Percentiles rank a stretch among this genome's conserved stretches.
Conservation (phyloP, 2,797 vertebrate genomes). For the Limnodromus scolopaceus region DNA sequence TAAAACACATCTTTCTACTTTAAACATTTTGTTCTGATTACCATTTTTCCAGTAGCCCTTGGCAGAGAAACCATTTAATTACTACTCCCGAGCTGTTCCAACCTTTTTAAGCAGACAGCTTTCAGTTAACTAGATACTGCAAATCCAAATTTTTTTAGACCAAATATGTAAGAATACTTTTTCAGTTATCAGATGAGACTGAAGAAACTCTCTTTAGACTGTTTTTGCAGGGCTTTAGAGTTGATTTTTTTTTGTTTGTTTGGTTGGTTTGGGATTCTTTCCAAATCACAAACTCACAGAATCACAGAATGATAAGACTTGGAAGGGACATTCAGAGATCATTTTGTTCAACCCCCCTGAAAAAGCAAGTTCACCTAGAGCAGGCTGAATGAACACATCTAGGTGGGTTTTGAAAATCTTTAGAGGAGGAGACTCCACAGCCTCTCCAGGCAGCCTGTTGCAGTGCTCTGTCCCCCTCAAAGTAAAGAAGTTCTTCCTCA, state of each 20-base stretch:
- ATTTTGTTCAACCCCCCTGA: not conserved
- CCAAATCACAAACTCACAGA: not conserved
- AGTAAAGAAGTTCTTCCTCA: not conserved
- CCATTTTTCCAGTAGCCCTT: not conserved
- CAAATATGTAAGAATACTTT: not conserved
- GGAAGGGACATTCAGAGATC: not conserved
- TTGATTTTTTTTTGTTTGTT: not conserved
- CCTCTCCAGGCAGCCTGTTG: not conserved
- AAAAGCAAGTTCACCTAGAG: not conserved
- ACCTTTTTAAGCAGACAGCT: not conserved
- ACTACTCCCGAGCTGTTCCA: not conserved
- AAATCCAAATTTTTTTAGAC: not conserved
- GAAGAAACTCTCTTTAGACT: not conserved
- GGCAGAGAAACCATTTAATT: not conserved
- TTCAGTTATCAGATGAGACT: not conserved
- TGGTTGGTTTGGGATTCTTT: not conserved
- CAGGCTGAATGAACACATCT: not conserved
- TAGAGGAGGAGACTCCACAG: not conserved
- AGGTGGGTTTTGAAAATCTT: not conserved
- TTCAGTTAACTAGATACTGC: not conserved
- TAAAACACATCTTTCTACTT: not conserved
- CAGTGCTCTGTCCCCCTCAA: not conserved
- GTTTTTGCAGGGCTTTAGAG: rapidly evolving
- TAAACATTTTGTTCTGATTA: not conserved
- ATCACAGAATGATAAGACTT: not conserved